A percentile compares a stretch with the other conserved stretches of the same genome.
Evolutionary conservation across 2,888 invertebrate species (phyloP).

Genomic region (Drosophila lutescens): DNA sequence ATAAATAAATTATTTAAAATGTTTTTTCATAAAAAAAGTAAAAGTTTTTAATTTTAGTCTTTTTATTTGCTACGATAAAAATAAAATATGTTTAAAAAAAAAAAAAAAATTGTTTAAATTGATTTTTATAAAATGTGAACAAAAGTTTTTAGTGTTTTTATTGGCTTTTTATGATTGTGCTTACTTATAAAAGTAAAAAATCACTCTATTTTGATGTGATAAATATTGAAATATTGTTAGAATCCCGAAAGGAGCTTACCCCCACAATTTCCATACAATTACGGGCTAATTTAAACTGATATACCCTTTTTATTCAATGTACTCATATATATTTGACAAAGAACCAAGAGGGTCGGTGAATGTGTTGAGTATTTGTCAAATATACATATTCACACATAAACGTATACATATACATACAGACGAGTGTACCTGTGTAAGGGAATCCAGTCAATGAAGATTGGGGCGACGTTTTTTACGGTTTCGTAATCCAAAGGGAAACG

Average conservation of each 20-base stretch:
- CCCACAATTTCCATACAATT: neutral
- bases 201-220: no score
- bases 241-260: neutral
- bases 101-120: no score
- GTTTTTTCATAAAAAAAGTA: no score
- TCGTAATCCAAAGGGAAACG: slow-evolving; percentile 62
- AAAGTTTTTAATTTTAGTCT: no score
- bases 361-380: slow-evolving; percentile 34
- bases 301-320: slow-evolving; percentile 6
- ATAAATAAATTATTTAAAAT: no score
- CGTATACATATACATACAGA: slow-evolving; percentile 2
- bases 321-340: slow-evolving; percentile 2
- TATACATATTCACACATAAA: neutral
- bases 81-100: no score
- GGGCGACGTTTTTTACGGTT: slow-evolving; percentile 51
- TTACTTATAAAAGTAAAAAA: no score
- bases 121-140: no score
- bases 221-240: neutral
- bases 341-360: slow-evolving; percentile 6
- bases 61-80: no score
- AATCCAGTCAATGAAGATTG: slow-evolving; percentile 42
- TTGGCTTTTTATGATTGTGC: no score
- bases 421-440: slow-evolving; percentile 8
- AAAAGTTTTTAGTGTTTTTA: no score
- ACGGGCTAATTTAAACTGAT: neutral